Evolutionary conservation across 2,113 vertebrate genomes (phyloP), one percentile per base, ranked within the genome.

Genomic region (Panthera tigris): DNA sequence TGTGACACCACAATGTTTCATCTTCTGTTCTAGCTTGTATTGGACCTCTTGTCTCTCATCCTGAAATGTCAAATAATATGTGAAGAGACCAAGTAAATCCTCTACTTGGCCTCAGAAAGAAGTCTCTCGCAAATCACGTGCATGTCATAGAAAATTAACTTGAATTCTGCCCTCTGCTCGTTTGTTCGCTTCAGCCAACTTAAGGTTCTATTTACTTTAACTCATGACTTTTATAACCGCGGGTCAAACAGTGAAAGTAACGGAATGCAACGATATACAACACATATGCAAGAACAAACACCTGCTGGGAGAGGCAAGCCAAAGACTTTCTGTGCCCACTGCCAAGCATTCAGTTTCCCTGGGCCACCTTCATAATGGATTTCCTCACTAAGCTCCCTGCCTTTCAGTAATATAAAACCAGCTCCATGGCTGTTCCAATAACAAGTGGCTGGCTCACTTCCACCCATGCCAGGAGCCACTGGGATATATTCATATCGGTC

Each of bases 371-470:
- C 39, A 61, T 7, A 33, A 88, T 39, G 65, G 83, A 95, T 71
- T 95, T 97, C 61, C 57, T 96, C 85, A 73, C 52, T 89, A 89
- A 86, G 81, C 81, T 82, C 36, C 52, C 55, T 94, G 74, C 57
- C 39, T 96, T 4, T 61, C 52, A 21, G 71, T 61, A 92, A 66
- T 2, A 15, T 19, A 52, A 61, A 16, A 91, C 63, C 78, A 68
- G 23, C 52, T 91, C 81, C 71, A 33, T 31, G 80, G 29, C 71
- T 93, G 18, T 95, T 94, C n/a, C 74, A 83, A 0, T 15, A 81
- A 61, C 52, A 48, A 82, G 33, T 14, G 61, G 27, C 45, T 79
- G 45, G 33, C 79, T 91, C 81, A 82, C 11, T 41, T 65, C 82
- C 36, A 48, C n/a, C 55, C 57, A 23, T 25, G 36, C 73, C 95